phyloP scores from a whole-genome alignment of 2,888 invertebrate species.

The Drosophila parthenogenetica region DNA sequence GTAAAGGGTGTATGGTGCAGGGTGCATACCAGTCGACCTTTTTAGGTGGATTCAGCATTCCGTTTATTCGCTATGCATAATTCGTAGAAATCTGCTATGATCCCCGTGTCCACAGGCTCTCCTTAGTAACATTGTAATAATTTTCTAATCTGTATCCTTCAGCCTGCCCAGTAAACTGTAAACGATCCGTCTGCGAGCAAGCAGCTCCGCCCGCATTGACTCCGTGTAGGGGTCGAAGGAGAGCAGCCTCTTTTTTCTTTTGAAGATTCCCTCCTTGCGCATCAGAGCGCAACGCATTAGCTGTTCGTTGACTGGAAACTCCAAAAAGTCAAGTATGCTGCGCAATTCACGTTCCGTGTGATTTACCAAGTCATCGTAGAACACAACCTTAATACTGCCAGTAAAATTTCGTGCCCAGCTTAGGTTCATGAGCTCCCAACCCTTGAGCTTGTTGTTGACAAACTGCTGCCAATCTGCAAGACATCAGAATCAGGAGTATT shows the following conservation, averaged over 20 bases:
- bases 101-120: background rate
- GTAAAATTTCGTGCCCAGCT: conserved; percentile 90
- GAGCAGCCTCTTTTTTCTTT: conserved; percentile 88
- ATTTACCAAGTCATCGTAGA: conserved; percentile 89
- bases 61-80: background rate
- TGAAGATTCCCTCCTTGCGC: conserved; percentile 90
- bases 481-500: background rate
- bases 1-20: conserved; percentile 11
- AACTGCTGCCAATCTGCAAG: conserved; percentile 89
- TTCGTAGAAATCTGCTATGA: conserved; percentile 9
- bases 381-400: conserved; percentile 89
- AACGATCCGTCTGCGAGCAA: conserved; percentile 86
- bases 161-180: conserved; percentile 84
- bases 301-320: conserved; percentile 86
- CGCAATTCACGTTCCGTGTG: conserved; percentile 87
- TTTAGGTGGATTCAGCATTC: conserved; percentile 42
- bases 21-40: conserved; percentile 1
- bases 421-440: conserved; percentile 90
- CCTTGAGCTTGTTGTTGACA: conserved; percentile 88
- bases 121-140: background rate
- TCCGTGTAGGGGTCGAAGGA: conserved; percentile 90
- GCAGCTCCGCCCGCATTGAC: conserved; percentile 87
- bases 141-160: conserved; percentile 16
- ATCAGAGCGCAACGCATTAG: conserved; percentile 87
- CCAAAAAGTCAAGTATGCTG: conserved; percentile 87